Base-by-base conservation (phyloP, 2,888 invertebrate genomes). In the Campaea margaritaria region DNA sequence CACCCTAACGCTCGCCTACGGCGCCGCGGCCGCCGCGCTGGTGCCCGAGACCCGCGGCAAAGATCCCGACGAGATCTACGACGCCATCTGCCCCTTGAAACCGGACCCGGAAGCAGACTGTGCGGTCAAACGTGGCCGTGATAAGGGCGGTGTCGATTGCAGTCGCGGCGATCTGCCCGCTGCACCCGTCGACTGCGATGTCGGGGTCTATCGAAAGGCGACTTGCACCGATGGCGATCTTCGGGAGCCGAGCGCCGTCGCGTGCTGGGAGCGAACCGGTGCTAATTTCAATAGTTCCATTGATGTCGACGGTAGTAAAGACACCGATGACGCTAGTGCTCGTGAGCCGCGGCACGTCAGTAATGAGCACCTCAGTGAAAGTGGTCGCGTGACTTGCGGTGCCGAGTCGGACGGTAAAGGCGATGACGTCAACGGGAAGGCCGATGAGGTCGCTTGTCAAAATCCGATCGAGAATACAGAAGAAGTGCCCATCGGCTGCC, bases 21-120 rank as follows among this genome's bases (percentile, higher is more conserved):
- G 81, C 5, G 45, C 63, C 2, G 76, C 75, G 66, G 79, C 75
- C 0, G 8, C 48, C 55, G 10, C 0, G 49, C 12, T 61, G 63
- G 70, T 83, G 31, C 87, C 88, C 0, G 88, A 88, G 68, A 87
- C 88, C 1, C 60, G 71, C 2, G 75, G 69, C 16, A 71, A 65
- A 2, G 58, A 66, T 0, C 75, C 78, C 0, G 76, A 78, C 0
- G 54, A 83, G 45, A 84, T 87, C 36, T 85, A 86, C 58, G 69
- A 62, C 12, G 14, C 9, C 14, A 47, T 58, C 10, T 51, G 46
- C 13, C 50, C 57, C 2, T 10, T 16, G 0, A 41, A 31, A 38
- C 15, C n/a, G 4, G 27, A n/a, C 36, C 4, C 36, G 31, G 10
- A 31, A n/a, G 36, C 36, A 12, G n/a, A 12, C 36, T 31, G 31